phyloP scores from a whole-genome alignment of 2,888 invertebrate genomes.

The Drosophila anomalata region DNA sequence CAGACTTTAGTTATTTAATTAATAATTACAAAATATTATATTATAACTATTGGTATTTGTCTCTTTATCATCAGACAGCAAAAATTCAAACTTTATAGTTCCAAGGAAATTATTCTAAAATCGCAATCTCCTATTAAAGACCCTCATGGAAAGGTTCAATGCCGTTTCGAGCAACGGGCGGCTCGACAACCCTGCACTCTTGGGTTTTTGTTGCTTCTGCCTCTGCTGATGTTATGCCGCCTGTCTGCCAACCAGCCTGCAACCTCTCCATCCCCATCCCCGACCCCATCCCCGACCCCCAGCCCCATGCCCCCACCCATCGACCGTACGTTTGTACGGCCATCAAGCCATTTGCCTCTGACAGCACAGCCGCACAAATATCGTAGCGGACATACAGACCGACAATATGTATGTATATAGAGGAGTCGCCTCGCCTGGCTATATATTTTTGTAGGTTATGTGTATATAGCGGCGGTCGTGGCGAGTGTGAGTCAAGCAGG shows the following conservation, averaged over 20 bases:
- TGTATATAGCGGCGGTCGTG: constrained; percentile 76
- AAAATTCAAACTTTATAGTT: neutral
- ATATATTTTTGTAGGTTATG: constrained; percentile 83
- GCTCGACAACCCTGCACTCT: constrained; percentile 62
- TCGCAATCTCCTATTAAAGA: constrained; percentile 13
- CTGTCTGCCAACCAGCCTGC: constrained; percentile 74
- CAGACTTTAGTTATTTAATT: no score
- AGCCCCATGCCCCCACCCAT: constrained; percentile 27
- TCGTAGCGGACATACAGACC: constrained; percentile 65
- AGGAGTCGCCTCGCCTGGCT: constrained; percentile 33
- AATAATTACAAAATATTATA: no score
- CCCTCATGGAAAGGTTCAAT: constrained; percentile 40
- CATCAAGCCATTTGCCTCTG: constrained; percentile 67
- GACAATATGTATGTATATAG: constrained; percentile 27
- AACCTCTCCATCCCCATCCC: constrained; percentile 45
- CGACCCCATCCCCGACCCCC: constrained; percentile 31
- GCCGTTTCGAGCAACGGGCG: constrained; percentile 44
- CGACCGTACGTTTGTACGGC: constrained; percentile 27
- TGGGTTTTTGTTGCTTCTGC: constrained; percentile 51
- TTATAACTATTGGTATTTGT: no score
- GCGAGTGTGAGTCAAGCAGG: constrained; percentile 71
- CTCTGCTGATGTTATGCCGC: constrained; percentile 78
- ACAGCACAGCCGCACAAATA: constrained; percentile 70
- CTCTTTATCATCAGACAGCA: no score
- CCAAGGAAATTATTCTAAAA: neutral